Percentiles rank a stretch among this genome's conserved stretches.
phyloP scores from a whole-genome alignment of 1,140 invertebrate species.

The Adelges cooleyi region DNA sequence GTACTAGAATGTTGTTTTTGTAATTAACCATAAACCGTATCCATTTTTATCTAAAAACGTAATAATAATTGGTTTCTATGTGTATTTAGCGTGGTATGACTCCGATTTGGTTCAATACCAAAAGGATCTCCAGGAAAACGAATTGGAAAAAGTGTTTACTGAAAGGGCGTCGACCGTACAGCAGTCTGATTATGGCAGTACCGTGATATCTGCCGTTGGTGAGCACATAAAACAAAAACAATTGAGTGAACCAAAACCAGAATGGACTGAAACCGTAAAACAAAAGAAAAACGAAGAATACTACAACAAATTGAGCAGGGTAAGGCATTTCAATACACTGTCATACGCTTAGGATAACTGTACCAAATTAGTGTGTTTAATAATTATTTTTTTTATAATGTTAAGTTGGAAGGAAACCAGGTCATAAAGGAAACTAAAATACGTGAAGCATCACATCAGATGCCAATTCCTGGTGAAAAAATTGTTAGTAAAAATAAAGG shows the following conservation, averaged over 20 bases:
- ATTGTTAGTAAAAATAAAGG: constrained; percentile 62
- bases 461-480: constrained; percentile 71
- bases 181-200: constrained; percentile 41
- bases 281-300: constrained; percentile 71
- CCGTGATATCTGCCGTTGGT: constrained; percentile 39
- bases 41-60: too few species aligned
- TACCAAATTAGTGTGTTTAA: background rate
- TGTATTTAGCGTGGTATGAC: constrained; percentile 75
- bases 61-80: too few species aligned
- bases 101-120: constrained; percentile 72
- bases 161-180: constrained; percentile 58
- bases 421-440: constrained; percentile 66
- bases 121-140: constrained; percentile 66
- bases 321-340: constrained; percentile 31
- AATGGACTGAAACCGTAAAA: constrained; percentile 72
- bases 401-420: constrained; percentile 65
- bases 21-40: too few species aligned
- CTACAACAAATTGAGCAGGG: constrained; percentile 66
- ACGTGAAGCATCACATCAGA: constrained; percentile 65
- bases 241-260: constrained; percentile 59
- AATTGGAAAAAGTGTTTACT: constrained; percentile 75
- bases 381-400: background rate
- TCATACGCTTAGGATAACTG: background rate
- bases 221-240: constrained; percentile 54
- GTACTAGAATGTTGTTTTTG: too few species aligned